Conservation (phyloP, 1,140 invertebrate species). For the Brachionus plicatilis region DNA sequence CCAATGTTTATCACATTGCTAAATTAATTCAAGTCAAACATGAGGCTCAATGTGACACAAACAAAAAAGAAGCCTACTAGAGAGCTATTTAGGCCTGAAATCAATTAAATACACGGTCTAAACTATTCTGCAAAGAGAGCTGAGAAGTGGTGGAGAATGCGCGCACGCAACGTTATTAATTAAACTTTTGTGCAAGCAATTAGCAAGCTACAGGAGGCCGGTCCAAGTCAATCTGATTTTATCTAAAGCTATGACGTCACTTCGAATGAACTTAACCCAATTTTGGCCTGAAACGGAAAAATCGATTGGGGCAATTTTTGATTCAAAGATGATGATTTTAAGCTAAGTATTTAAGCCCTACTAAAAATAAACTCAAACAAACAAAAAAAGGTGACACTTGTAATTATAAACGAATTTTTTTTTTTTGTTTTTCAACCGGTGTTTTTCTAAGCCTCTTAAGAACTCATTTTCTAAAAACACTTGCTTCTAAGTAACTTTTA, state of each 20-base stretch:
- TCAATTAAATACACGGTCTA: background rate
- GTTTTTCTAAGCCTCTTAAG: background rate
- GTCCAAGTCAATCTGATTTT: background rate
- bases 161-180: background rate
- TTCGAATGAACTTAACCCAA: background rate
- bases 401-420: constrained; percentile 18
- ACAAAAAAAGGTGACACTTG: background rate
- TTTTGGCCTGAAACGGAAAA: background rate
- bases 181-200: background rate
- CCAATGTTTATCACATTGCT: background rate
- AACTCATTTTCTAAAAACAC: background rate
- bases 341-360: constrained; percentile 18
- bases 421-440: background rate
- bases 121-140: background rate
- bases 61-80: background rate
- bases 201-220: background rate
- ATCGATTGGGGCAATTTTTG: background rate
- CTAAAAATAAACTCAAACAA: constrained; percentile 3
- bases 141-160: background rate
- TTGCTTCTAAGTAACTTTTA: constrained; percentile 30
- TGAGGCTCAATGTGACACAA: background rate
- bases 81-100: background rate
- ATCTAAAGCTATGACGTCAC: background rate
- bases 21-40: background rate
- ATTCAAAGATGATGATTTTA: constrained; percentile 17